These are phyloP conservation scores for Halcyon badia DNA, from an alignment of 2,797 vertebrate genomes.

Conservation along the genomic window DNA sequence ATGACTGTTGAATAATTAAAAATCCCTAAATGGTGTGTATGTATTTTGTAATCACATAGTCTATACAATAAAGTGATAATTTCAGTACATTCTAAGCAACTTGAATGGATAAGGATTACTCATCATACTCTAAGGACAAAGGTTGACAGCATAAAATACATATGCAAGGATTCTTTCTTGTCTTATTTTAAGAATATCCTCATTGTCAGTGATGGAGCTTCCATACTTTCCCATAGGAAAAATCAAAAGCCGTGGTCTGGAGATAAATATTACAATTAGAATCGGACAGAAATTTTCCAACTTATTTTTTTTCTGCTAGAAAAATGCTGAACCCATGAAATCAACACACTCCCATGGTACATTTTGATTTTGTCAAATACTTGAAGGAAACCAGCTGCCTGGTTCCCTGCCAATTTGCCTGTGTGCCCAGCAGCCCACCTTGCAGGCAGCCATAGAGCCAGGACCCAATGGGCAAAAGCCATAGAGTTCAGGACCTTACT, in stretches of 20 bases:
- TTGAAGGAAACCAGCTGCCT: neutral
- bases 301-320: neutral
- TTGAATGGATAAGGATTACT: neutral
- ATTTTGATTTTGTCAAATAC: neutral
- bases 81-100: neutral
- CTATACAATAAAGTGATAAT: neutral
- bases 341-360: neutral
- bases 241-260: neutral
- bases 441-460: neutral
- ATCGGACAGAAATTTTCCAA: neutral
- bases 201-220: neutral
- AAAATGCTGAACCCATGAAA: neutral
- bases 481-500: rapidly evolving
- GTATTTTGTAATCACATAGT: neutral
- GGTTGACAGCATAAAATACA: neutral
- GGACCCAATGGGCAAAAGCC: neutral
- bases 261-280: neutral
- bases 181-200: neutral
- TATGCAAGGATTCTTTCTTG: neutral
- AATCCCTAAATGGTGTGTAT: rapidly evolving
- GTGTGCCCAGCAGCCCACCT: neutral
- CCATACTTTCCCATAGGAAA: neutral
- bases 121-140: neutral
- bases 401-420: neutral
- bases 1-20: neutral